phyloP scores from a whole-genome alignment of 2,888 invertebrate genomes.

The Pristionchus entomophagus region DNA sequence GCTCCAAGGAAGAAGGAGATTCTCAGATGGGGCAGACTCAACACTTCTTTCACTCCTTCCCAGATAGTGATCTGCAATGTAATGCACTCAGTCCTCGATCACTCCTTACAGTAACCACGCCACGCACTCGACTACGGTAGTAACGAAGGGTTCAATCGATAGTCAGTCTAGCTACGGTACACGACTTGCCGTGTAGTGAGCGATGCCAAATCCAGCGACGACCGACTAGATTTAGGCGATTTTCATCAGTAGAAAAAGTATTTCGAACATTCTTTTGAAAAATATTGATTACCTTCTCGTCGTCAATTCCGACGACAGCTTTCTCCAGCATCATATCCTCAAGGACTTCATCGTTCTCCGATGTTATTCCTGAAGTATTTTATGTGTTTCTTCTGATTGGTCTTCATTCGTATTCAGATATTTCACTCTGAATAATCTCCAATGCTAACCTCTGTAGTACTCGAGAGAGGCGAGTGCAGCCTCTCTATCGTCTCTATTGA shows the following conservation, averaged over 20 bases:
- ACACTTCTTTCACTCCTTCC: constrained; percentile 55
- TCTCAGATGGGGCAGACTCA: constrained; percentile 55
- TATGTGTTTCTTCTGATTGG: background rate
- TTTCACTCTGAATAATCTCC: no score
- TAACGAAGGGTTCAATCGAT: background rate
- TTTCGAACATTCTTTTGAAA: background rate
- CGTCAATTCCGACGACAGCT: background rate
- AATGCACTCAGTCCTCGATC: background rate
- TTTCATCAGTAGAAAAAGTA: background rate
- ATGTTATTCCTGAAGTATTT: constrained; percentile 43
- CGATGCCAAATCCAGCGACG: background rate
- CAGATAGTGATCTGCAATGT: constrained; percentile 50
- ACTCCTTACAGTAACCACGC: background rate
- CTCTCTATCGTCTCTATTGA: constrained; percentile 55
- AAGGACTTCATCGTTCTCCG: constrained; percentile 51
- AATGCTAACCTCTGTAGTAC: constrained; percentile 60
- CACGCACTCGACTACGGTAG: constrained; percentile 38
- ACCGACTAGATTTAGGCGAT: background rate
- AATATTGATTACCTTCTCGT: constrained; percentile 18
- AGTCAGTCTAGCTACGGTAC: background rate
- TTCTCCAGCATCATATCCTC: constrained; percentile 61
- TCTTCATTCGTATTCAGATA: background rate
- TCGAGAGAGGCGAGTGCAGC: constrained; percentile 54
- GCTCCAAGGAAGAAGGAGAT: constrained; percentile 61
- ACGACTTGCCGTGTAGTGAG: constrained; percentile 34